A percentile compares a stretch with the other conserved stretches of the same genome.
phyloP scores from a whole-genome alignment of 92 coral and sea anemone species.

The Zoanthus sociatus region DNA sequence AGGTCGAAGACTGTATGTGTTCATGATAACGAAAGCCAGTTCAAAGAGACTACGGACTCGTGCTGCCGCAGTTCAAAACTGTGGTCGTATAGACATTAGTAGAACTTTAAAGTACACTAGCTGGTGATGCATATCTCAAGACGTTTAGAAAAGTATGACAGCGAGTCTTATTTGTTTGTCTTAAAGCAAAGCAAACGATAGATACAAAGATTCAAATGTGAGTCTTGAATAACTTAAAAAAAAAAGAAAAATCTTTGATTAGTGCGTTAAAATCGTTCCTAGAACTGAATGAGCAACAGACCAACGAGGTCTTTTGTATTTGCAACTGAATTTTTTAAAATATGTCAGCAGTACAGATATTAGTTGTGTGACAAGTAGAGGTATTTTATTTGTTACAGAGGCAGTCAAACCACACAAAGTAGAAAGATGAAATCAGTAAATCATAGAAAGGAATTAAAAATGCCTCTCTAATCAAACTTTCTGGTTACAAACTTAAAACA shows the following conservation, averaged over 20 bases:
- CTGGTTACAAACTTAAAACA: slow-evolving; percentile 7
- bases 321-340: slow-evolving; percentile 4
- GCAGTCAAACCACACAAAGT: slow-evolving; percentile 9
- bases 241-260: neutral
- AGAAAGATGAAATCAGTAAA: neutral
- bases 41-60: neutral
- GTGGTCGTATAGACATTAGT: neutral
- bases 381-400: slow-evolving; percentile 41
- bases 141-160: neutral
- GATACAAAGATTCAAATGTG: neutral
- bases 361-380: slow-evolving; percentile 13
- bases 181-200: neutral
- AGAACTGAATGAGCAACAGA: neutral
- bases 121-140: neutral
- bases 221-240: neutral
- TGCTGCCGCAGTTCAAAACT: neutral
- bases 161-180: neutral
- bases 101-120: neutral
- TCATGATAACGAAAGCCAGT: neutral
- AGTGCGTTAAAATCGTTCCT: slow-evolving; percentile 6
- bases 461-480: slow-evolving; percentile 46
- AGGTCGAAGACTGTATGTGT: slow-evolving; percentile 72
- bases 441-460: neutral
- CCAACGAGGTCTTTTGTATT: neutral
- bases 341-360: slow-evolving; percentile 1